Conservation (phyloP, 2,888 invertebrate species). For the Drosophila subsilvestris region DNA sequence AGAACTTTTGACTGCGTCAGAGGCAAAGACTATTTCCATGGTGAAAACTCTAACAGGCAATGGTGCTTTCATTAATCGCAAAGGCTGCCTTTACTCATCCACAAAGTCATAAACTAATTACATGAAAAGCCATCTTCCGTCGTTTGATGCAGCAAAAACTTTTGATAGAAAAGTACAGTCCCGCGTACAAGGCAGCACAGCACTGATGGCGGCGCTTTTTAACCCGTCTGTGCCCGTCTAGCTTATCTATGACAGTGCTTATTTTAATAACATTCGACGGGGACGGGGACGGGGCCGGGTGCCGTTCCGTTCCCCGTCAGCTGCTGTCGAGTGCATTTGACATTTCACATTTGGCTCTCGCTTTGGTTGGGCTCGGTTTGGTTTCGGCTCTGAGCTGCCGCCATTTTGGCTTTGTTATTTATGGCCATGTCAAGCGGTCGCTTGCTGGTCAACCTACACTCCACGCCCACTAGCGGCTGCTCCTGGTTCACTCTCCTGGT, state of each 20-base stretch:
- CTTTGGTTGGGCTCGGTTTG: slow-evolving; percentile 51
- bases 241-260: not conserved
- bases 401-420: slow-evolving; percentile 78
- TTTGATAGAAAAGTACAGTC: not conserved
- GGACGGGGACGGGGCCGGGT: not conserved
- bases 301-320: slow-evolving; percentile 28
- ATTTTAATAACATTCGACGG: not conserved
- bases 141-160: not conserved
- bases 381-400: slow-evolving; percentile 56
- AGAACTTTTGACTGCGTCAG: not conserved
- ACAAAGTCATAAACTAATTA: not conserved
- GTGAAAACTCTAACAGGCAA: not conserved
- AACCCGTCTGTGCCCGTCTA: not conserved
- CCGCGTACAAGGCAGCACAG: not conserved
- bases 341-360: slow-evolving; percentile 73
- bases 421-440: slow-evolving; percentile 75
- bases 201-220: not conserved
- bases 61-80: too few relatives aligned
- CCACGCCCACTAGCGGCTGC: slow-evolving; percentile 4
- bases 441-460: slow-evolving; percentile 66
- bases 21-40: not conserved
- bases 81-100: not conserved
- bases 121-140: not conserved
- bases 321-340: slow-evolving; percentile 66
- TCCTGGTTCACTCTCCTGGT: slow-evolving; percentile 6